Evolutionary conservation across 2,113 vertebrate species (phyloP).

Genomic region (Blennius ocellaris): DNA sequence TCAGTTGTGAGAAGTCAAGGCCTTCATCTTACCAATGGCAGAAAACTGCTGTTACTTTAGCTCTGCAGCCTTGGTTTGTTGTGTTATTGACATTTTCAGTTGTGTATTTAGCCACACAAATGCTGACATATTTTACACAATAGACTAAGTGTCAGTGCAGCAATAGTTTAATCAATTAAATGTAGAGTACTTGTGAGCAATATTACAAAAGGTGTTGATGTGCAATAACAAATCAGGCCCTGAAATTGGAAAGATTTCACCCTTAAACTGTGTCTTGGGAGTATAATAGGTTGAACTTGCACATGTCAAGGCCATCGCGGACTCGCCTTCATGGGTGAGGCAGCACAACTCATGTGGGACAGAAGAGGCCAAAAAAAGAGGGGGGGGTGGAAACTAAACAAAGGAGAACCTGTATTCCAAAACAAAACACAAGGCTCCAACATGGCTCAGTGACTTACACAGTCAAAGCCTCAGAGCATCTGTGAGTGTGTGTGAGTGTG

Average conservation of each 20-base stretch:
- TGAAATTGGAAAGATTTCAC: not conserved
- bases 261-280: conserved; percentile 1
- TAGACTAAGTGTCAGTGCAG: too few species aligned
- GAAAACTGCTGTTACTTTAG: too few species aligned
- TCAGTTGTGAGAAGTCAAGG: too few species aligned
- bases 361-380: not conserved
- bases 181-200: too few species aligned
- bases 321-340: not conserved
- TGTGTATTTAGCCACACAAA: too few species aligned
- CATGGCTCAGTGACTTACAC: conserved; percentile 54
- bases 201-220: too few species aligned
- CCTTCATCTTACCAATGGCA: too few species aligned
- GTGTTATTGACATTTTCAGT: too few species aligned
- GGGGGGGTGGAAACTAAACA: not conserved
- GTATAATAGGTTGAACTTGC: not conserved
- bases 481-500: conserved; percentile 8
- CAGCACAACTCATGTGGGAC: conserved; percentile 19
- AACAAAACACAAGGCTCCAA: conserved; percentile 49
- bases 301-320: conserved; percentile 5
- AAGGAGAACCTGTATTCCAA: conserved; percentile 33
- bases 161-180: too few species aligned
- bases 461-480: conserved; percentile 34
- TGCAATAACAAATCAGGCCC: not conserved
- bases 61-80: too few species aligned
- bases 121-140: too few species aligned